Evolutionary conservation across 2,888 invertebrate species (phyloP).

Genomic region (Tubiluchus corallicola): DNA sequence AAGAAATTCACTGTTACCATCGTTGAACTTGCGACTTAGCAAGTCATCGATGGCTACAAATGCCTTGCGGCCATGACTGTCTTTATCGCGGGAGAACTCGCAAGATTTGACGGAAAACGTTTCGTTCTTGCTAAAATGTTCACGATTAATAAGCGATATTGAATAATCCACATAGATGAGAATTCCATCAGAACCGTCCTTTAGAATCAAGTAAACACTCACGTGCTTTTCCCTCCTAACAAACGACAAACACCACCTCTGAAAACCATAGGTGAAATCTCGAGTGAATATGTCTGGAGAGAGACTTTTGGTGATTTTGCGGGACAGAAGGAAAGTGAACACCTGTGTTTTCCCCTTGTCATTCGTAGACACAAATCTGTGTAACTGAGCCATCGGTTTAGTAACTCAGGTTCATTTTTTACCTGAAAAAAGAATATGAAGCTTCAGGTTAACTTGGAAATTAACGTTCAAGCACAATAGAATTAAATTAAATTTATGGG

Average conservation of each 20-base stretch:
- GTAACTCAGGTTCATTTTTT: no score
- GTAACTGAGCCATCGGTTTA: slow-evolving; percentile 60
- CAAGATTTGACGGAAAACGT: slow-evolving; percentile 56
- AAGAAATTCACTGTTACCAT: slow-evolving; percentile 58
- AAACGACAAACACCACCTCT: slow-evolving; percentile 62
- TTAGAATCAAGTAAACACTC: slow-evolving; percentile 57
- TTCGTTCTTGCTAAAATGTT: slow-evolving; percentile 64
- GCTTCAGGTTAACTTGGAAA: no score
- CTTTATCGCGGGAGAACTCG: slow-evolving; percentile 28
- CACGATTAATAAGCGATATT: slow-evolving; percentile 56
- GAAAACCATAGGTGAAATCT: slow-evolving; percentile 60
- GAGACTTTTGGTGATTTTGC: slow-evolving; percentile 52
- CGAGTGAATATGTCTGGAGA: slow-evolving; percentile 61
- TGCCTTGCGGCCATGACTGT: slow-evolving; percentile 23
- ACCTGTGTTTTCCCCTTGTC: slow-evolving; percentile 64
- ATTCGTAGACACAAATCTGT: slow-evolving; percentile 59
- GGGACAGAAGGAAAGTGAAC: slow-evolving; percentile 62
- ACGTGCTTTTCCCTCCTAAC: slow-evolving; percentile 52
- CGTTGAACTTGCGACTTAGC: slow-evolving; percentile 44
- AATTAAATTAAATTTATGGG: no score
- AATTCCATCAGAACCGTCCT: slow-evolving; percentile 52
- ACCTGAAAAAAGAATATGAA: no score
- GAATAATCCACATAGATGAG: slow-evolving; percentile 58
- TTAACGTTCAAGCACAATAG: no score
- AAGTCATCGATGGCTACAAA: slow-evolving; percentile 26